These are phyloP conservation scores for Dorcus parallelipipedus DNA, from an alignment of 2,888 invertebrate species.

Conservation along the genomic window DNA sequence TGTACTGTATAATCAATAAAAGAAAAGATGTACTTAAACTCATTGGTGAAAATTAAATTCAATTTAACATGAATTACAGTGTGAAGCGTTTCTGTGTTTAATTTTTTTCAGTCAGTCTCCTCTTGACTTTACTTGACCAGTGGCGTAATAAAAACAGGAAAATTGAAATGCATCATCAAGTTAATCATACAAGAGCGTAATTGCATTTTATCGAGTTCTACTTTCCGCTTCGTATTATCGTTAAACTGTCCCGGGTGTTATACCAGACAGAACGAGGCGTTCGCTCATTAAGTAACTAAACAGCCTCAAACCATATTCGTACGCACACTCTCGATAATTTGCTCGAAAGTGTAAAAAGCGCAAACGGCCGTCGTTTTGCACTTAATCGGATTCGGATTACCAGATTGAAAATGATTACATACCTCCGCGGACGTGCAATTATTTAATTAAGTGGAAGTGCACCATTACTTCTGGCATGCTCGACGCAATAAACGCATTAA, in stretches of 20 bases:
- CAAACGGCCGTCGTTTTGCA: not conserved
- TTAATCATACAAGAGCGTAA: conserved; percentile 11
- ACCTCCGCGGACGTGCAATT: not conserved
- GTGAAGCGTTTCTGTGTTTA: too few species aligned
- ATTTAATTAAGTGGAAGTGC: too few species aligned
- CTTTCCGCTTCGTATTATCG: conserved; percentile 2
- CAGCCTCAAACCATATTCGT: not conserved
- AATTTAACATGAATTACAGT: too few species aligned
- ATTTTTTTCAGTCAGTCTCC: too few species aligned
- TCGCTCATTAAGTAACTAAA: conserved; percentile 1
- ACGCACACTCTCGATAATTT: not conserved
- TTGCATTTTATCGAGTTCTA: not conserved
- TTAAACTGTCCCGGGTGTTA: conserved; percentile 9
- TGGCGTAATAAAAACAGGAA: not conserved
- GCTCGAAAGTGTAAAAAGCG: not conserved
- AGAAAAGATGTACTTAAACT: too few species aligned
- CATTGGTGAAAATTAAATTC: too few species aligned
- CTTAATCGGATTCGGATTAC: not conserved
- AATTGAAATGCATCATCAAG: not conserved
- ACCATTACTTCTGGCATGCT: too few species aligned
- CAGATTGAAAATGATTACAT: not conserved
- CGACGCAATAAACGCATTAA: not conserved
- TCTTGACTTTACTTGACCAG: too few species aligned
- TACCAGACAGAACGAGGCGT: not conserved
- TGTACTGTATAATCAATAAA: too few species aligned